Base-by-base conservation (phyloP, 2,113 vertebrate species). In the Calcarius ornatus region DNA sequence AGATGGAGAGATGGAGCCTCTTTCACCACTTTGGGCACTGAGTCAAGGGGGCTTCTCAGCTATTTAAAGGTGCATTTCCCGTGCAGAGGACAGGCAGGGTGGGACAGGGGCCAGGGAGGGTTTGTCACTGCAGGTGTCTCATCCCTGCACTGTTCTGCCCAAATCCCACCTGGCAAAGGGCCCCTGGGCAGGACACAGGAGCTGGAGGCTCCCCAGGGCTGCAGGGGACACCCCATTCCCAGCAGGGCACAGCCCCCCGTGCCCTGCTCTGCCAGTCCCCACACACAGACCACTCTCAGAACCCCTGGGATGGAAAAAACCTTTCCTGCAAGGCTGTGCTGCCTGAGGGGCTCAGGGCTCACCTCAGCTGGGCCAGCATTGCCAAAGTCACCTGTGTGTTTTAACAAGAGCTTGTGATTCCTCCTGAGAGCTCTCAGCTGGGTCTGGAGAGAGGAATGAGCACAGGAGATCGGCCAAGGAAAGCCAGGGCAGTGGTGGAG, bases 181-280 rank as follows among this genome's bases (percentile, higher is more conserved):
- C 6, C 11, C 45, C 18, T 60, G 63, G 33, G 40, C 45, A 61
- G 50, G 45, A 16, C 13, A 15, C 40, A 5, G 40, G 35, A 51
- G 33, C 47, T 78, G 61, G 64, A 23, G 22, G 68, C 43, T 77
- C 21, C 54, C 19, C 37, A 45, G 8, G 33, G 63, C 45, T 82
- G n/a, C 28, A 1, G 2, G 21, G 11, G 20, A 15, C 33, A 80
- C 33, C 43, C 12, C 2, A 2, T 72, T 82, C 79, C n/a, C n/a
- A 63, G 25, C n/a, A n/a, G n/a, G n/a, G 45, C 54, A 72, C 48
- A 1, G 1, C 21, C 60, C n/a, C 22, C 9, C 3, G 0, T 16
- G 47, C 40, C 15, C 19, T 68, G 40, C 28, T 53, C 14, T 47
- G 57, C 63, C 27, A 12, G 9, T 51, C 33, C 38, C 19, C 37